Base-by-base conservation (phyloP, 1,140 invertebrate genomes). In the Drosophila kanapiae region DNA sequence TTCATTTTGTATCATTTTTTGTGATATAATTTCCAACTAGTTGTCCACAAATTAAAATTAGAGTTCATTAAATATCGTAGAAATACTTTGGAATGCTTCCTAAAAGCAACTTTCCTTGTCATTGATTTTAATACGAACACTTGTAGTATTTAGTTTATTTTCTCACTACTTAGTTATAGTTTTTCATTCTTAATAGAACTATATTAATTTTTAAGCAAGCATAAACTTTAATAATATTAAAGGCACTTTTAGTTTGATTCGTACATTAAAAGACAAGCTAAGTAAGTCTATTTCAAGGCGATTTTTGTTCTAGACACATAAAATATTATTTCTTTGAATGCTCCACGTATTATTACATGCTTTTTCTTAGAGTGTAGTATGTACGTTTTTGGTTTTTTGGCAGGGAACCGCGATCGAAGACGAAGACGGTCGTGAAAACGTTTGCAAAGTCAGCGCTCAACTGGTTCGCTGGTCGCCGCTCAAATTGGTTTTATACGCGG, bases 401-500 rank as follows among this genome's bases (percentile, higher is more conserved):
- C 38, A 56, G 35, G 62, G 18, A 62, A n/a, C 33, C 54, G 35
- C 54, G 18, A 40, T 43, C 67, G 47, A 40, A 47, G 31, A 53
- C 61, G 49, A 67, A 69, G 70, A 60, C 57, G 74, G 60, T 79
- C 76, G 76, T 81, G 85, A 70, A 85, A 85, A 79, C 79, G 82
- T 79, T 86, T 82, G 83, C 85, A 81, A 90, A 85, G 81, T 79
- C 81, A 67, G 61, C 86, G 85, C 86, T 90, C 85, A 90, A 90
- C 85, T 90, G 85, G 86, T 90, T 90, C 85, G 81, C 75, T 38
- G 68, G 42, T 57, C 60, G 85, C 29, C 59, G 75, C 75, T 85
- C 86, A 85, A 85, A 79, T 90, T 85, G 85, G 75, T 90, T 90
- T 90, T 90, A 90, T 90, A 90, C 82, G 77, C 80, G 56, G 65